A percentile compares a stretch with the other conserved stretches of the same genome.
Evolutionary conservation across 2,888 invertebrate species (phyloP).

Genomic region (Euplexia lucipara): DNA sequence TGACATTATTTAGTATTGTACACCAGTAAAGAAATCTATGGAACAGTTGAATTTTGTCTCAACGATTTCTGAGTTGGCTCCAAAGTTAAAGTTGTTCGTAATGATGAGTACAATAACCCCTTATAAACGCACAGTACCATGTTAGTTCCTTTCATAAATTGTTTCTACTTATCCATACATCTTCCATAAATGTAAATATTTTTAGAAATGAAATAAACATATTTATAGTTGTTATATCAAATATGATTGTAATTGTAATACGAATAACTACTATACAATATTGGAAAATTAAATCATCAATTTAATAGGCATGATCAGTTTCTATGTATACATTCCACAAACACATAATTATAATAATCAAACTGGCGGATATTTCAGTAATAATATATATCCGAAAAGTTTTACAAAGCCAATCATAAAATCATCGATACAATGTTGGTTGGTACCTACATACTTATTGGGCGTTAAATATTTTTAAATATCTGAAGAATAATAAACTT

Average conservation of each 20-base stretch:
- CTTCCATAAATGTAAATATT: conserved; percentile 76
- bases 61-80: too few relatives aligned
- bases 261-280: conserved; percentile 57
- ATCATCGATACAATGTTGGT: not conserved
- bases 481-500: not conserved
- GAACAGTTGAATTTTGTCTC: too few relatives aligned
- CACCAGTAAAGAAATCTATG: conserved; percentile 48
- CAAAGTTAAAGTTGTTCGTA: too few relatives aligned
- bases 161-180: conserved; percentile 63
- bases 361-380: conserved; percentile 15
- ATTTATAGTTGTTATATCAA: conserved; percentile 67
- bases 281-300: conserved; percentile 58
- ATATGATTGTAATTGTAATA: conserved; percentile 63
- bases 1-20: conserved; percentile 67
- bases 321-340: conserved; percentile 65
- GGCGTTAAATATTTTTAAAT: conserved; percentile 1
- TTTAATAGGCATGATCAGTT: conserved; percentile 58
- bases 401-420: conserved; percentile 4
- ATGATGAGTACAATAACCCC: too few relatives aligned
- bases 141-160: conserved; percentile 59
- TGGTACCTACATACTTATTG: not conserved
- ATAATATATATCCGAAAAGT: conserved; percentile 1
- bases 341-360: conserved; percentile 32
- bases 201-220: conserved; percentile 71
- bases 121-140: conserved; percentile 74